Percentiles rank a stretch among this genome's conserved stretches.
Conservation (phyloP, 2,888 invertebrate species). For the Caenorhabditis sp. region DNA sequence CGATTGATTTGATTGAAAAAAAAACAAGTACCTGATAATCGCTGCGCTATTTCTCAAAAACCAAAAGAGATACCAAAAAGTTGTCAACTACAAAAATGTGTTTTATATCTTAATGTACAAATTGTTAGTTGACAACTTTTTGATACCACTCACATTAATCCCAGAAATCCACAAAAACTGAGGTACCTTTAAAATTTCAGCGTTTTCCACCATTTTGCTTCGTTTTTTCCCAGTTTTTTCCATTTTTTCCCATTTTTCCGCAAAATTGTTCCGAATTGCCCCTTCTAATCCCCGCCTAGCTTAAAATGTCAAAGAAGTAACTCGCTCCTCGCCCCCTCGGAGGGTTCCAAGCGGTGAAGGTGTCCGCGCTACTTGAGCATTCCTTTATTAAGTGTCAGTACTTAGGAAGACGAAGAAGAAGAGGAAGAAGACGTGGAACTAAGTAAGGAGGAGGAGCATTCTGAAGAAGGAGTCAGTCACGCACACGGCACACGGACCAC, state of each 20-base stretch:
- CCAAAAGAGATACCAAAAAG: too few relatives aligned
- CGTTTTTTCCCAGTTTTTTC: too few relatives aligned
- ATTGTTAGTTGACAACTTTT: too few relatives aligned
- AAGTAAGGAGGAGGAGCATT: conserved; percentile 8
- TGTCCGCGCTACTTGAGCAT: not conserved
- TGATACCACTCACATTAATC: too few relatives aligned
- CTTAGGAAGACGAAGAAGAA: not conserved
- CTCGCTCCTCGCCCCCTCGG: not conserved
- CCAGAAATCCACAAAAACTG: too few relatives aligned
- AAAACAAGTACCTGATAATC: too few relatives aligned
- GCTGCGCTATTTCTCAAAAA: too few relatives aligned
- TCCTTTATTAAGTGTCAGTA: conserved; percentile 1
- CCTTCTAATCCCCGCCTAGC: not conserved
- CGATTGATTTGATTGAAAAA: too few relatives aligned
- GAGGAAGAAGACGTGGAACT: not conserved
- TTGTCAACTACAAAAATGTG: too few relatives aligned
- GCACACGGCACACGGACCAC: conserved; percentile 10
- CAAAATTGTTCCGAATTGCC: not conserved
- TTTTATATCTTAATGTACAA: too few relatives aligned
- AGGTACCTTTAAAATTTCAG: too few relatives aligned
- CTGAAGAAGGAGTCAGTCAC: conserved; percentile 11
- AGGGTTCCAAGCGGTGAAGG: not conserved
- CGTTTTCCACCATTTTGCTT: too few relatives aligned
- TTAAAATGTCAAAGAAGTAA: conserved; percentile 3
- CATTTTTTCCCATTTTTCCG: not conserved